Conservation (phyloP, 2,797 vertebrate species). For the Sebastes taczanowskii region DNA sequence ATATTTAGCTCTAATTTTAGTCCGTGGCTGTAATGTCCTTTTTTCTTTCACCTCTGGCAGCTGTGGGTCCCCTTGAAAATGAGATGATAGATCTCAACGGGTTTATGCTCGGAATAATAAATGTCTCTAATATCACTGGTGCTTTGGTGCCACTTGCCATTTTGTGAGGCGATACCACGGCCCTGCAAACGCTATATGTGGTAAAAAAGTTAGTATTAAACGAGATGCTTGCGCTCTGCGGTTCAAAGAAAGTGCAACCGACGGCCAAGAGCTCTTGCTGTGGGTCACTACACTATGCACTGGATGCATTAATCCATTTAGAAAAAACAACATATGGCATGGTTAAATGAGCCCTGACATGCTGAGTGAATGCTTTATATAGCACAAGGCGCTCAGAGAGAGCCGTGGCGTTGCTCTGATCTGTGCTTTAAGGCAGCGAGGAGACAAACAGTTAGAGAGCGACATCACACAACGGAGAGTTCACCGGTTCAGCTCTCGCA, state of each 20-base stretch:
- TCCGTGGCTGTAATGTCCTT: slow-evolving; percentile 38
- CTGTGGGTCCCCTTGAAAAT: slow-evolving; percentile 32
- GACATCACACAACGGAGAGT: slow-evolving; percentile 17
- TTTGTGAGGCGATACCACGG: slow-evolving; percentile 26
- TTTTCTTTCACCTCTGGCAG: slow-evolving; percentile 56
- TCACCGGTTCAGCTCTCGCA: slow-evolving; percentile 11
- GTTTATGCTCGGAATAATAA: slow-evolving; percentile 50
- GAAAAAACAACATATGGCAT: slow-evolving; percentile 49
- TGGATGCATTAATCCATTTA: slow-evolving; percentile 58
- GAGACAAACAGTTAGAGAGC: slow-evolving; percentile 14
- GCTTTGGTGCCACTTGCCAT: slow-evolving; percentile 46
- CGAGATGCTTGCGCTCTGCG: slow-evolving; percentile 25
- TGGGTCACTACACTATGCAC: slow-evolving; percentile 42
- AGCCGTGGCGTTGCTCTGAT: slow-evolving; percentile 2
- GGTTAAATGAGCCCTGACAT: slow-evolving; percentile 59
- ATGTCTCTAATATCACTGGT: slow-evolving; percentile 47
- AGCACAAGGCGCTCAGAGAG: slow-evolving; percentile 30
- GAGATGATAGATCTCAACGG: slow-evolving; percentile 54
- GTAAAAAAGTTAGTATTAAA: slow-evolving; percentile 48
- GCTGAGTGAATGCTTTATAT: slow-evolving; percentile 56
- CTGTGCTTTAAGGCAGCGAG: slow-evolving; percentile 33
- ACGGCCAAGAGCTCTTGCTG: slow-evolving; percentile 26
- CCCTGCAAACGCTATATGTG: slow-evolving; percentile 18
- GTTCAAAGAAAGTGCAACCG: slow-evolving; percentile 34
- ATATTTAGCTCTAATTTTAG: slow-evolving; percentile 56